Base-by-base conservation (phyloP, 2,113 vertebrate genomes). In the Pterocles orientalis region DNA sequence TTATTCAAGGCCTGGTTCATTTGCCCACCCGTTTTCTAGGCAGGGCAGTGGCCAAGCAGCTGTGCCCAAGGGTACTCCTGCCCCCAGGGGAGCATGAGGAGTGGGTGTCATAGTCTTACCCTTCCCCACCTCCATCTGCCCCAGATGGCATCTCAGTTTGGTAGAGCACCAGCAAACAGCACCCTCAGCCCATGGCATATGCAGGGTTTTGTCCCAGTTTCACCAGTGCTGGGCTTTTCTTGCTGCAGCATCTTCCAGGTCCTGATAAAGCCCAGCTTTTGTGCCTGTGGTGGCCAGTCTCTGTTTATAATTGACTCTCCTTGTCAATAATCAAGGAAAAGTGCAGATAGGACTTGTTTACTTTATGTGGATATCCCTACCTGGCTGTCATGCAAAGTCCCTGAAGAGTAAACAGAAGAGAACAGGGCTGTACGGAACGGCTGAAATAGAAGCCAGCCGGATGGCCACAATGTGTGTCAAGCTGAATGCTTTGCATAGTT, bases 401-500 rank as follows among this genome's bases (percentile, higher is more conserved):
- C 28, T 14, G 2, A 16, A 20, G 36, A 88, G 84, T 70, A 94
- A 94, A 71, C 13, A 50, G 68, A 82, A 39, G 56, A 47, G 72
- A 57, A 50, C 17, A 23, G 33, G 41, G 61, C 65, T 39, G 7
- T 50, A 6, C 31, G 65, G 65, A 69, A 33, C 14, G 1, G 23
- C 93, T 76, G 73, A 61, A 87, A 68, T 53, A 34, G 68, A 86
- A 87, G 48, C 81, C 36, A 87, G 48, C 81, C 36, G 57, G 31
- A 34, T 0, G 1, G 77, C 58, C 70, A 57, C 7, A 3, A 28
- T 12, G 34, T 11, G 29, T 34, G 60, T 18, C 0, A 5, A 92
- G 88, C 77, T n/a, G 71, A 77, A 91, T 93, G 77, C 88, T 96
- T 94, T 29, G 61, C 96, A 93, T 96, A 92, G 83, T 82, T 96